A percentile compares a stretch with the other conserved stretches of the same genome.
Evolutionary conservation across 2,888 invertebrate genomes (phyloP).

Genomic region (Chymomyza procnemis): DNA sequence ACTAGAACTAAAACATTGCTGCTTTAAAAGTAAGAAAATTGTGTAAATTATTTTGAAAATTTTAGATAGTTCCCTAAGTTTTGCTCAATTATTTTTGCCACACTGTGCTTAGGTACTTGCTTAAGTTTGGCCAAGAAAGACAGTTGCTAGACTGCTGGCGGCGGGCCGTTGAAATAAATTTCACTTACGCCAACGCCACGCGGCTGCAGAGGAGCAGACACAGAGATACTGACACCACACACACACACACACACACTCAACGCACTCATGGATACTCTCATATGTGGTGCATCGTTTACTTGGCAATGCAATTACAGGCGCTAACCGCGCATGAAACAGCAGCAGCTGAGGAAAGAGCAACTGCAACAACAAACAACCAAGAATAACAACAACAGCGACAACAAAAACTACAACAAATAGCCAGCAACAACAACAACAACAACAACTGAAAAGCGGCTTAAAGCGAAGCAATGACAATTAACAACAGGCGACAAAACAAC

Average conservation of each 20-base stretch:
- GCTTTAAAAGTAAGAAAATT: too few relatives aligned
- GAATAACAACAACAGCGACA: slow-evolving; percentile 33
- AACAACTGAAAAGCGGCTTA: slow-evolving; percentile 48
- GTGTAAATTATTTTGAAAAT: too few relatives aligned
- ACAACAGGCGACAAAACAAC: slow-evolving; percentile 38
- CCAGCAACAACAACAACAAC: slow-evolving; percentile 7
- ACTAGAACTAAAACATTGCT: too few relatives aligned
- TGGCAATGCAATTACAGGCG: slow-evolving; percentile 70
- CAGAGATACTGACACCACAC: slow-evolving; percentile 11
- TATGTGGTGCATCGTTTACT: slow-evolving; percentile 62
- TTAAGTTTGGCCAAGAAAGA: slow-evolving; percentile 54
- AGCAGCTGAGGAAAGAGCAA: slow-evolving; percentile 18
- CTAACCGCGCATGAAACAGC: slow-evolving; percentile 68
- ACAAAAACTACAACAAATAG: slow-evolving; percentile 18
- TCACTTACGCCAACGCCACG: slow-evolving; percentile 61
- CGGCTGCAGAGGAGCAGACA: slow-evolving; percentile 8
- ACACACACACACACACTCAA: slow-evolving; percentile 12
- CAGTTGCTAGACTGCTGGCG: slow-evolving; percentile 59
- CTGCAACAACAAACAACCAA: background rate
- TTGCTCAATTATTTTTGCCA: slow-evolving; percentile 20
- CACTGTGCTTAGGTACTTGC: slow-evolving; percentile 32
- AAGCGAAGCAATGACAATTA: slow-evolving; percentile 66
- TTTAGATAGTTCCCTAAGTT: too few relatives aligned
- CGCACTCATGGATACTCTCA: slow-evolving; percentile 29
- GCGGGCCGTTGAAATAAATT: slow-evolving; percentile 65